Conservation (phyloP, 2,113 vertebrate species). For the Nannospalax galili region DNA sequence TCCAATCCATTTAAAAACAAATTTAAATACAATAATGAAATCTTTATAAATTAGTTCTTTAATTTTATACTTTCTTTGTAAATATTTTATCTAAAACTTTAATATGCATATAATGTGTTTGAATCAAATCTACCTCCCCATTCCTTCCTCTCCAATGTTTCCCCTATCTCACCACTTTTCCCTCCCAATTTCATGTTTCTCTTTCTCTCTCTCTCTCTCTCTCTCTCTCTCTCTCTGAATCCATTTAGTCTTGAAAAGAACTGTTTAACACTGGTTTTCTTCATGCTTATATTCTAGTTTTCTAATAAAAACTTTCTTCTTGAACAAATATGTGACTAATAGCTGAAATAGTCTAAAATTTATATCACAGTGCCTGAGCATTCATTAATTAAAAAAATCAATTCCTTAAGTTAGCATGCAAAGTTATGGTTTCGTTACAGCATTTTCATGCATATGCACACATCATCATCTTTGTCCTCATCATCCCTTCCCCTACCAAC, state of each 20-base stretch:
- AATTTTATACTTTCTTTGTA: background rate
- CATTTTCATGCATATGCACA: background rate
- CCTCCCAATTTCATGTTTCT: no score
- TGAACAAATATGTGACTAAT: constrained; percentile 9
- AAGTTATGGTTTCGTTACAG: background rate
- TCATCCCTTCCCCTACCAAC: background rate
- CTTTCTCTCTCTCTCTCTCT: no score
- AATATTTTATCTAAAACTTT: no score
- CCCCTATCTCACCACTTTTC: no score
- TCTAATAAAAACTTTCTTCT: background rate
- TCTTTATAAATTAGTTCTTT: background rate
- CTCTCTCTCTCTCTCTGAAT: no score
- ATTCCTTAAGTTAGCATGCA: background rate
- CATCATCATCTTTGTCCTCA: background rate
- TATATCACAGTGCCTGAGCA: background rate
- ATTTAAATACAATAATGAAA: constrained; percentile 23
- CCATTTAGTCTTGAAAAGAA: constrained; percentile 8
- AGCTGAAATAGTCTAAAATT: constrained; percentile 1
- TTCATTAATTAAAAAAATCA: background rate
- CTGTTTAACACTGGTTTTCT: constrained; percentile 7
- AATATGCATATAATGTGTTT: background rate
- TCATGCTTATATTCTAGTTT: constrained; percentile 22
- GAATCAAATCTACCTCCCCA: no score
- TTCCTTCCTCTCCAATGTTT: no score
- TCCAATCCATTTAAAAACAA: background rate